Evolutionary conservation across 2,797 vertebrate genomes (phyloP).

Genomic region (Syndactyla subalaris): DNA sequence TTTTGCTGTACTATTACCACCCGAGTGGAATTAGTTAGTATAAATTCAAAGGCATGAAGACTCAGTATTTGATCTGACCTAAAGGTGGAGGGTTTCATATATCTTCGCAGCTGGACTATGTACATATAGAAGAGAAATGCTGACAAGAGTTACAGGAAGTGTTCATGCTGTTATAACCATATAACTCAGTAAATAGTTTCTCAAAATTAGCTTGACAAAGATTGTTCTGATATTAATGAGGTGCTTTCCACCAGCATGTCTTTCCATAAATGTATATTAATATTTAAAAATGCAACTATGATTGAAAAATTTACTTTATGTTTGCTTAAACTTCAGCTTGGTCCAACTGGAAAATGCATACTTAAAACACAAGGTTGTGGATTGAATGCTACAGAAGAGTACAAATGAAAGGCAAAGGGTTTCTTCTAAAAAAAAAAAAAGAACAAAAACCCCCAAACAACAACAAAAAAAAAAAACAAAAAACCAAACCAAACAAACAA

Average conservation of each 20-base stretch:
- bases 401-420: background rate
- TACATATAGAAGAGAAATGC: background rate
- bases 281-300: background rate
- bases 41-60: background rate
- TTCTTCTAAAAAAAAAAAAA: background rate
- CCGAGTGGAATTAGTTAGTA: background rate
- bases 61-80: background rate
- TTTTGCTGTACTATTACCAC: background rate
- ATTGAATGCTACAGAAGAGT: background rate
- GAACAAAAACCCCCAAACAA: background rate
- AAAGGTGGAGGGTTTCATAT: background rate
- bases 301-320: background rate
- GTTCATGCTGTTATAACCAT: background rate
- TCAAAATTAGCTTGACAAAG: background rate
- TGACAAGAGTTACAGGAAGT: background rate
- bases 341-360: background rate
- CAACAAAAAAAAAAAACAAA: background rate
- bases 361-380: background rate
- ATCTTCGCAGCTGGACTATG: background rate
- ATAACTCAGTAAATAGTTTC: background rate
- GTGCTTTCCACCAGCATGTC: background rate
- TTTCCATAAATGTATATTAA: background rate
- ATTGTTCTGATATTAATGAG: background rate
- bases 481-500: fast-evolving
- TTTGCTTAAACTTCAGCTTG: background rate